Evolutionary conservation across 2,888 invertebrate species (phyloP).

Genomic region (Chrysina gloriosa): DNA sequence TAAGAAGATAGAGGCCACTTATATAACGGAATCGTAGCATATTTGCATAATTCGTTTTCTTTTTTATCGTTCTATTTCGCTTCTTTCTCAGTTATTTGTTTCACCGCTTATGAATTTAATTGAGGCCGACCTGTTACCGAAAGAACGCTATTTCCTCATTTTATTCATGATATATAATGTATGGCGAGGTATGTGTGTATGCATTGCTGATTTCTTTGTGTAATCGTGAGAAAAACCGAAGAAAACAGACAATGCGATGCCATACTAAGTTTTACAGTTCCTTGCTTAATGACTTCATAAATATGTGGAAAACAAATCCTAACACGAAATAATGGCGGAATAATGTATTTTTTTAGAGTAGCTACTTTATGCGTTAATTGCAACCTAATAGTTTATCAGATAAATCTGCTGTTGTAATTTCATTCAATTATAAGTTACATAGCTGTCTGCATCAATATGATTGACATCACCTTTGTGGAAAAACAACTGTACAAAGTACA

Average conservation of each 20-base stretch:
- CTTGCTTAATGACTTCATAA: conserved; percentile 33
- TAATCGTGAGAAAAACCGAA: conserved; percentile 26
- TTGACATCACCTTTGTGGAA: too few relatives aligned
- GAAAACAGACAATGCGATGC: conserved; percentile 29
- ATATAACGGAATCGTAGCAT: conserved; percentile 32
- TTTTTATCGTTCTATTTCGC: conserved; percentile 26
- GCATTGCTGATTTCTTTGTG: conserved; percentile 34
- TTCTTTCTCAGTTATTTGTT: conserved; percentile 17
- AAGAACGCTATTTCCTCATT: conserved; percentile 35
- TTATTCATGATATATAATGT: conserved; percentile 23
- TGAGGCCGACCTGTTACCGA: conserved; percentile 33
- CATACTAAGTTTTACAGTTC: conserved; percentile 34
- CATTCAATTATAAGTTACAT: too few relatives aligned
- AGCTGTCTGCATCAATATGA: too few relatives aligned
- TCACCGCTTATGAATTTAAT: conserved; percentile 29
- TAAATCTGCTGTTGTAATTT: too few relatives aligned
- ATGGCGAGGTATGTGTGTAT: conserved; percentile 18
- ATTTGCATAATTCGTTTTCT: conserved; percentile 39
- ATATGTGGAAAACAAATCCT: conserved; percentile 30
- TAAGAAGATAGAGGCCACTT: conserved; percentile 12
- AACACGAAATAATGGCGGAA: conserved; percentile 4
- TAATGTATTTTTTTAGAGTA: conserved; percentile 14
- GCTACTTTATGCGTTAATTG: conserved; percentile 3
- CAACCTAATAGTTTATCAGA: conserved; percentile 16
- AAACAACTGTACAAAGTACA: too few relatives aligned